A percentile compares a stretch with the other conserved stretches of the same genome.
These are phyloP conservation scores for Spheniscus mendiculus DNA, from an alignment of 2,113 vertebrate genomes.

Conservation along the genomic window DNA sequence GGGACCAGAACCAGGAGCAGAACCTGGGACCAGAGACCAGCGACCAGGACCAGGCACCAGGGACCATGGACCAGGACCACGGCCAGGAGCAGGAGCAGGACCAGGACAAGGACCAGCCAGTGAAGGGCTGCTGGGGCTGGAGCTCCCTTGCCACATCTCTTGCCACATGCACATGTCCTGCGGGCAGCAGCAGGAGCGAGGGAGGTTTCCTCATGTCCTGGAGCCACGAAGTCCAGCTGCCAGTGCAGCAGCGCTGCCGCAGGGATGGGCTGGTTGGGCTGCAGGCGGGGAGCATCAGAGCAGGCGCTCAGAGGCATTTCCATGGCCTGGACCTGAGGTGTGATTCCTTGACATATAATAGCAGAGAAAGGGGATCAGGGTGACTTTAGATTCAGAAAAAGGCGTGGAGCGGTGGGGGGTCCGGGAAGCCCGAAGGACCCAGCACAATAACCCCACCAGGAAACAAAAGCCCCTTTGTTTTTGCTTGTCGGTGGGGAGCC, in stretches of 20 bases:
- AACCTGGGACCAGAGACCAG: background rate
- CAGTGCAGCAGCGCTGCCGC: background rate
- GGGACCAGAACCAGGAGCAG: background rate
- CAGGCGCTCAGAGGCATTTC: background rate
- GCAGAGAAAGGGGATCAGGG: background rate
- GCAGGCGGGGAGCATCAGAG: fast-evolving
- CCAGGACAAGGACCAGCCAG: background rate
- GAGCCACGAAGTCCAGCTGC: fast-evolving
- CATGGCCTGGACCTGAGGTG: background rate
- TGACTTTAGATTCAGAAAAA: background rate
- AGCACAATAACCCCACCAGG: background rate
- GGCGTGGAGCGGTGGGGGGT: background rate
- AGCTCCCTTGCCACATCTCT: background rate
- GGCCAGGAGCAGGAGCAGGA: background rate
- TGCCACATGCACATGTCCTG: too few species aligned
- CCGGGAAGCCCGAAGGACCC: background rate
- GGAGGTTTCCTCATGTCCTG: fast-evolving
- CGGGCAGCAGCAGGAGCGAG: background rate
- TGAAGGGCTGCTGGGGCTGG: background rate
- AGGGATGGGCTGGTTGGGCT: fast-evolving
- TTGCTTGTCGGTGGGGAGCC: background rate
- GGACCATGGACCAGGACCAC: too few species aligned
- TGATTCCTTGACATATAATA: background rate
- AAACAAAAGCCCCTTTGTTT: background rate
- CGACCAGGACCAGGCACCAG: background rate